Conservation (phyloP, 1,140 invertebrate species). For the Achatina immaculata region DNA sequence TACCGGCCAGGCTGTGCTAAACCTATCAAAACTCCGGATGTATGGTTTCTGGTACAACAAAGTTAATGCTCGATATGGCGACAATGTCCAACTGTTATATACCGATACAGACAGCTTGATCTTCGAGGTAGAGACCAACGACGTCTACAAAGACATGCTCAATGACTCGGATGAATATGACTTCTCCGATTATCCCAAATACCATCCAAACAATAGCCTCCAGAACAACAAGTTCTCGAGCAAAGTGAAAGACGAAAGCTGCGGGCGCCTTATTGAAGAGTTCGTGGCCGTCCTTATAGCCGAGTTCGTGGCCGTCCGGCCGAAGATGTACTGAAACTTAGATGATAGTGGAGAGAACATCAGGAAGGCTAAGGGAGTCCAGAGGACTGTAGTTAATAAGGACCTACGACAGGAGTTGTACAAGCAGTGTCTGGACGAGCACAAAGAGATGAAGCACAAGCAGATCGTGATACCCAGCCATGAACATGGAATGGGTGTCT, state of each 20-base stretch:
- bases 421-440: not conserved
- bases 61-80: constrained; percentile 47
- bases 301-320: constrained; percentile 68
- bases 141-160: constrained; percentile 58
- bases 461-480: not conserved
- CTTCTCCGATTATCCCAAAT: constrained; percentile 32
- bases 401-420: not conserved
- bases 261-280: constrained; percentile 64
- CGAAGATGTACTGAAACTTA: constrained; percentile 66
- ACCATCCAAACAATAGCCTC: not conserved
- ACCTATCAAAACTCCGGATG: constrained; percentile 54
- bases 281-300: constrained; percentile 69
- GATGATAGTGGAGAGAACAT: not conserved
- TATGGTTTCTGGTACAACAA: constrained; percentile 62
- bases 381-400: not conserved
- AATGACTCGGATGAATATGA: constrained; percentile 31
- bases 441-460: not conserved
- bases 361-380: not conserved
- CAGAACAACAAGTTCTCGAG: constrained; percentile 72
- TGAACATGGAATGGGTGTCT: not conserved
- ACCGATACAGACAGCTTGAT: constrained; percentile 71
- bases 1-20: constrained; percentile 51
- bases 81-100: constrained; percentile 54
- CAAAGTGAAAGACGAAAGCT: constrained; percentile 73
- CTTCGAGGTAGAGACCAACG: constrained; percentile 62